Evolutionary conservation across 1,140 invertebrate genomes (phyloP).

Genomic region (Antheraea mylitta): DNA sequence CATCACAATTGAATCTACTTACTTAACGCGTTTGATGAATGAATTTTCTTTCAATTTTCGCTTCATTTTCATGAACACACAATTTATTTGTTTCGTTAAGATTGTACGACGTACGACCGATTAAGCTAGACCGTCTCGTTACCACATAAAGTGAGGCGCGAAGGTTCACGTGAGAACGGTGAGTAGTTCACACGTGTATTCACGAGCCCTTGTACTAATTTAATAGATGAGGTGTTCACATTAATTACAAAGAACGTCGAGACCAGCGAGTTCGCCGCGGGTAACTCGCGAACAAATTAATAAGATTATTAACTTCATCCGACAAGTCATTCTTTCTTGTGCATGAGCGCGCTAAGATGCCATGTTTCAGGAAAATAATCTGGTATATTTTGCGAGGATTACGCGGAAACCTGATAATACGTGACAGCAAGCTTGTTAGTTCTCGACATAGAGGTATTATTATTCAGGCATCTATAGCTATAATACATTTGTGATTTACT

Average conservation of each 20-base stretch:
- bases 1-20: slow-evolving; percentile 36
- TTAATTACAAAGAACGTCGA: slow-evolving; percentile 77
- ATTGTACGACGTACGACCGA: slow-evolving; percentile 45
- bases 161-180: slow-evolving; percentile 49
- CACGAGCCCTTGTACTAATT: slow-evolving; percentile 69
- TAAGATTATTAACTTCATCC: slow-evolving; percentile 76
- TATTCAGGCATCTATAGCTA: not conserved
- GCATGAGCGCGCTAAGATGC: slow-evolving; percentile 2
- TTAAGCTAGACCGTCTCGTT: slow-evolving; percentile 28
- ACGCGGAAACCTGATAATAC: not conserved
- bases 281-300: slow-evolving; percentile 66
- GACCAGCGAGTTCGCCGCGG: slow-evolving; percentile 58
- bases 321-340: slow-evolving; percentile 69
- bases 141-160: not conserved
- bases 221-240: slow-evolving; percentile 76
- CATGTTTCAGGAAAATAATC: slow-evolving; percentile 6
- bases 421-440: not conserved
- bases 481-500: not conserved
- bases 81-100: slow-evolving; percentile 75
- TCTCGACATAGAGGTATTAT: not conserved
- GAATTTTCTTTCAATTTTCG: slow-evolving; percentile 72
- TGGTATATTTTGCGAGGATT: not conserved
- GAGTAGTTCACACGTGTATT: slow-evolving; percentile 55
- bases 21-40: slow-evolving; percentile 60
- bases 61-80: slow-evolving; percentile 66